These are phyloP conservation scores for Cryptoleucopteryx plumbea DNA, from an alignment of 2,113 vertebrate species.

Conservation along the genomic window DNA sequence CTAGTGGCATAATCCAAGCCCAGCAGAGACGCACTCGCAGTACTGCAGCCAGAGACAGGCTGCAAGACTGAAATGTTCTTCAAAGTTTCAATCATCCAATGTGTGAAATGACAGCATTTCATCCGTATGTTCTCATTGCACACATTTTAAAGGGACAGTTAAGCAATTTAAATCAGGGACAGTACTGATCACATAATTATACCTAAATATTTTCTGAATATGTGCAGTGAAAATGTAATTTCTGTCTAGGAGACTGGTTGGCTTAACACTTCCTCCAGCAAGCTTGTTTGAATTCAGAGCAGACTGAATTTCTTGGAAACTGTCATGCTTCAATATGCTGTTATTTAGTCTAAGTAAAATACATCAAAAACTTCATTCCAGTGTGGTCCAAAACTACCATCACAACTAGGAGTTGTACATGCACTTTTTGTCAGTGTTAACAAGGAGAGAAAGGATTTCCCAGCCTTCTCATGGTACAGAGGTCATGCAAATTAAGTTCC, in stretches of 20 bases:
- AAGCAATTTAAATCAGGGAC: slow-evolving; percentile 21
- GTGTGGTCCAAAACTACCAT: background rate
- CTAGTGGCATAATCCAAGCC: background rate
- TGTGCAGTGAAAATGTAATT: background rate
- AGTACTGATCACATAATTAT: background rate
- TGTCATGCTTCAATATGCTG: background rate
- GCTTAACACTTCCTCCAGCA: background rate
- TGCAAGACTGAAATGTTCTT: slow-evolving; percentile 32
- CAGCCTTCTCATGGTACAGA: background rate
- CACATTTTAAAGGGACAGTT: slow-evolving; percentile 38
- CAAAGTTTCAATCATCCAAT: background rate
- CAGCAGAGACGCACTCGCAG: background rate
- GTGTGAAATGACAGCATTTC: slow-evolving; percentile 10
- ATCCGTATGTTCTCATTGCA: slow-evolving; percentile 4
- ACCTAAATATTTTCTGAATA: slow-evolving; percentile 31
- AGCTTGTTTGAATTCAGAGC: background rate
- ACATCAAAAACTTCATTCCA: background rate
- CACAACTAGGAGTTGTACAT: background rate
- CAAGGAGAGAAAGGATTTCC: background rate
- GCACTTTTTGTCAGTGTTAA: background rate
- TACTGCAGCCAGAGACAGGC: slow-evolving; percentile 1
- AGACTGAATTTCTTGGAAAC: background rate
- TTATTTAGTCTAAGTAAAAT: background rate
- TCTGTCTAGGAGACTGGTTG: background rate
- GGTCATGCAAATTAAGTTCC: background rate